Percentiles rank a stretch among this genome's conserved stretches.
Conservation (phyloP, 2,113 vertebrate species). For the Odocoileus hemionus region DNA sequence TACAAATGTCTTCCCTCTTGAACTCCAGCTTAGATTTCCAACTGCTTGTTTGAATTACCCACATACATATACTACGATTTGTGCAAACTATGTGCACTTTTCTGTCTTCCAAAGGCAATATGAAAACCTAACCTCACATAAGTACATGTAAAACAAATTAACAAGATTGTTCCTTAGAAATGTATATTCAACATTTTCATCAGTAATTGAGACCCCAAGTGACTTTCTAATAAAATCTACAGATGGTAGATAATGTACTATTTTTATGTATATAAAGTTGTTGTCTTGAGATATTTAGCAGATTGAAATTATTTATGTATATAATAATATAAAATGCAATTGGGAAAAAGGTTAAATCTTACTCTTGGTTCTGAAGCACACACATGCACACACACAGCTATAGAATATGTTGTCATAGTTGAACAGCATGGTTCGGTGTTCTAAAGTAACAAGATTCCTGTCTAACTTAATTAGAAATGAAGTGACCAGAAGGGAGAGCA, state of each 20-base stretch:
- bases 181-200: not conserved
- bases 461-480: not conserved
- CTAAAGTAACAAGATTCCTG: not conserved
- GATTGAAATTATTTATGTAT: not conserved
- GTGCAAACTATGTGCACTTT: not conserved
- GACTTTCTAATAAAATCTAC: conserved; percentile 1
- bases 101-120: not conserved
- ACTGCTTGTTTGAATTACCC: not conserved
- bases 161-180: not conserved
- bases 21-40: not conserved
- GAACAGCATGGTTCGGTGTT: not conserved
- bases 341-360: not conserved
- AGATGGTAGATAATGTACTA: not conserved
- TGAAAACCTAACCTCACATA: not conserved
- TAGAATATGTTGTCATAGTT: not conserved
- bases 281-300: not conserved
- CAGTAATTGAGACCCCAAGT: not conserved
- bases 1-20: not conserved
- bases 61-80: not conserved
- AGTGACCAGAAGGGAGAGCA: not conserved
- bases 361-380: not conserved
- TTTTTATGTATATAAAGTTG: not conserved
- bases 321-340: not conserved
- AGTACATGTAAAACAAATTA: not conserved
- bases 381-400: not conserved